These are phyloP conservation scores for Sturmia bella DNA, from an alignment of 2,888 invertebrate species.

Conservation along the genomic window DNA sequence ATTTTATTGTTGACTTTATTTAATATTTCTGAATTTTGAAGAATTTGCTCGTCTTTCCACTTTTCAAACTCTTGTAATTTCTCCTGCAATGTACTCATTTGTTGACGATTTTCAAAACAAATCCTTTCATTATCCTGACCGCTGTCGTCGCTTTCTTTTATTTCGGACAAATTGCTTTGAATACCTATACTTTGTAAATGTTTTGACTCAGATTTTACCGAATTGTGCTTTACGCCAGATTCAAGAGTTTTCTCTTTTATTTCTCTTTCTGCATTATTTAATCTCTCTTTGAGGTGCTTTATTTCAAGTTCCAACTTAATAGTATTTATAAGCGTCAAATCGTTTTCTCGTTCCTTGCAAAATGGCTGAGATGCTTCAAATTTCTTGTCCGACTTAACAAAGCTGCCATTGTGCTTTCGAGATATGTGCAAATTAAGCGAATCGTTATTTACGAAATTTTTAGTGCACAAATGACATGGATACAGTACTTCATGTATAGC, in stretches of 20 bases:
- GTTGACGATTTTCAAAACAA: slow-evolving; percentile 69
- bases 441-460: slow-evolving; percentile 81
- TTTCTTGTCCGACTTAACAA: slow-evolving; percentile 37
- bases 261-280: slow-evolving; percentile 84
- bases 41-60: slow-evolving; percentile 75
- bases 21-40: slow-evolving; percentile 75
- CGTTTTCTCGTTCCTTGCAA: slow-evolving; percentile 74
- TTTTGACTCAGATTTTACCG: slow-evolving; percentile 43
- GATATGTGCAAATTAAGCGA: slow-evolving; percentile 79
- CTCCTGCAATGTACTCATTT: slow-evolving; percentile 72
- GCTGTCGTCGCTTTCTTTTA: slow-evolving; percentile 75
- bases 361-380: slow-evolving; percentile 48
- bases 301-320: slow-evolving; percentile 86
- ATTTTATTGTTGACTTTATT: slow-evolving; percentile 75
- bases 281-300: slow-evolving; percentile 85
- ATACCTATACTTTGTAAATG: slow-evolving; percentile 72
- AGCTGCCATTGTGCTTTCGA: slow-evolving; percentile 75
- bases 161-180: slow-evolving; percentile 74
- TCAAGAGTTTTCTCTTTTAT: slow-evolving; percentile 78
- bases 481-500: slow-evolving; percentile 79
- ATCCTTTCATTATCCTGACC: slow-evolving; percentile 10
- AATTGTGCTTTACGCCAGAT: slow-evolving; percentile 4
- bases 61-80: slow-evolving; percentile 74
- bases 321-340: slow-evolving; percentile 83
- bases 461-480: slow-evolving; percentile 80